Base-by-base conservation (phyloP, 2,888 invertebrate species). In the Leucophenga montana region DNA sequence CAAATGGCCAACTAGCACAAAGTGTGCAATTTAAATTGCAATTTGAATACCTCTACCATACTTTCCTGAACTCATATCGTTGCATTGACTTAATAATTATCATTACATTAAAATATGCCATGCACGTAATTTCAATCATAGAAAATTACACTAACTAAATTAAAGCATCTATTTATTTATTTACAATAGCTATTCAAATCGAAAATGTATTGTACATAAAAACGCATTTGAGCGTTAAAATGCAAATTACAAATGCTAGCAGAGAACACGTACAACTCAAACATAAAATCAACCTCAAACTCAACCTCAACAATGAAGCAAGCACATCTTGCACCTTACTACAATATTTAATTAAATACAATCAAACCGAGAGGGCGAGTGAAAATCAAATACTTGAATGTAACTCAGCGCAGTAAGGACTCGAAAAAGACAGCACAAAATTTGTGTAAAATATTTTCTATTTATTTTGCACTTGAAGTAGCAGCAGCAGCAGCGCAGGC, bases 401-500 rank as follows among this genome's bases (percentile, higher is more conserved):
- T 11, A 18, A 33, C 14, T 1, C 59, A 46, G 6, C 13, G 3
- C 46, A n/a, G 46, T 13, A n/a, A 46, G 46, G 46, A 54, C 54
- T 59, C 81, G n/a, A 65, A 31, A 33, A 33, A 16, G 56, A 56
- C 48, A 46, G 18, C 68, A 69, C 68, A 75, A 76, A 82, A 77
- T 81, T 83, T 82, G 77, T 82, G 83, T 83, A 83, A 81, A 81
- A 81, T 81, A 81, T 83, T 77, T 83, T 71, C 80, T 81, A 81
- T 81, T 81, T 81, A 83, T 80, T 82, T 81, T 81, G 81, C 81
- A 81, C 83, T 81, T 82, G 62, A 50, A 64, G 27, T 4, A 27
- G 27, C n/a, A n/a, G n/a, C n/a, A n/a, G n/a, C n/a, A n/a, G n/a
- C n/a, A 27, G 4, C 27, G 4, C 27, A 27, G 61, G 48, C 62